A percentile compares a stretch with the other conserved stretches of the same genome.
phyloP scores from a whole-genome alignment of 2,797 vertebrate species.

The Sparidentex hasta region DNA sequence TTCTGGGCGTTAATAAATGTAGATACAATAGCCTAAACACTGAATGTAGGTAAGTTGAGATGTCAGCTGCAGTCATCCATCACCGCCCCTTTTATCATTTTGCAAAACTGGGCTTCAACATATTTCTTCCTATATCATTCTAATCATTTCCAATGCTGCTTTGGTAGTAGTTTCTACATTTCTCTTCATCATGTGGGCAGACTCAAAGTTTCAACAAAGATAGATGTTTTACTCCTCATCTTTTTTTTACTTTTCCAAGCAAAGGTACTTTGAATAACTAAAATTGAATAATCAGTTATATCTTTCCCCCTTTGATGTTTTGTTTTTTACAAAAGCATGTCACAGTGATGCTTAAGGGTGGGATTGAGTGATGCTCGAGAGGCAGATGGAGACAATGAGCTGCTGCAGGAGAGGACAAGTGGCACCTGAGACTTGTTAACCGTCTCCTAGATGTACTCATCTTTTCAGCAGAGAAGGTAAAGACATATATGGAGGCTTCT shows the following conservation, averaged over 20 bases:
- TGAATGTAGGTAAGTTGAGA: neutral
- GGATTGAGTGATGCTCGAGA: constrained; percentile 10
- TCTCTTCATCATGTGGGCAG: neutral
- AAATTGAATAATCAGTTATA: neutral
- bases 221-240: neutral
- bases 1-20: constrained; percentile 5
- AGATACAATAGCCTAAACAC: neutral
- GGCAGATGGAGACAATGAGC: constrained; percentile 26
- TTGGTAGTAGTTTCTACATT: neutral
- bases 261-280: neutral
- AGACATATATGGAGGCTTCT: neutral
- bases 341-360: neutral
- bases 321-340: constrained; percentile 1
- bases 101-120: constrained; percentile 10
- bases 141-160: neutral
- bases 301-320: constrained; percentile 9
- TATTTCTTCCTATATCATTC: neutral
- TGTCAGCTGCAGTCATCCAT: constrained; percentile 17
- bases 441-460: constrained; percentile 6
- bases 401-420: constrained; percentile 9
- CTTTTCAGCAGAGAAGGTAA: neutral
- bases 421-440: constrained; percentile 43
- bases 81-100: constrained; percentile 8
- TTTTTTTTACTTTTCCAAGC: neutral
- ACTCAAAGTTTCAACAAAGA: neutral